Conservation (phyloP, 2,797 vertebrate species). For the Bradypus variegatus region DNA sequence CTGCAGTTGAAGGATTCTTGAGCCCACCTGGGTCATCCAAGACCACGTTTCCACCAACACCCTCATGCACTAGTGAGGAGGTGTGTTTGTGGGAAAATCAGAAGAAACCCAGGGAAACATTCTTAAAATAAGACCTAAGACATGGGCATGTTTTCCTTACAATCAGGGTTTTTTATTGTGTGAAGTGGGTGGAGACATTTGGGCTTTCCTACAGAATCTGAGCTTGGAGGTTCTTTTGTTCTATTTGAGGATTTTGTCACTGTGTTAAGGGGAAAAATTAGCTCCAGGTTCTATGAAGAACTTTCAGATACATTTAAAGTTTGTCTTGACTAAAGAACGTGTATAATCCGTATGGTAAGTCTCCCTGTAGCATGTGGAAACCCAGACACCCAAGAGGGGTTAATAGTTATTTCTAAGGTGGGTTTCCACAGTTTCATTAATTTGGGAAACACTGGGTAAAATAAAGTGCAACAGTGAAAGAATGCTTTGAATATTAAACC, state of each 20-base stretch:
- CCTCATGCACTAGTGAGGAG: neutral
- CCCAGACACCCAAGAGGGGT: no score
- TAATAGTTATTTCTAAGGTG: neutral
- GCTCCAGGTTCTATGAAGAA: neutral
- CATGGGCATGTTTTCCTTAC: fast-evolving
- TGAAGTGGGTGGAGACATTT: neutral
- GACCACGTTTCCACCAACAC: neutral
- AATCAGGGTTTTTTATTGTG: neutral
- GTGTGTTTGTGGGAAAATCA: no score
- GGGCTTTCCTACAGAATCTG: neutral
- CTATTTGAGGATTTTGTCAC: neutral
- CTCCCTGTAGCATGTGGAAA: neutral
- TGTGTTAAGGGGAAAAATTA: neutral
- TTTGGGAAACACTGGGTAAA: neutral
- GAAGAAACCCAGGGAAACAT: neutral
- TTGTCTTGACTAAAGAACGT: neutral
- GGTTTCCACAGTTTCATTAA: neutral
- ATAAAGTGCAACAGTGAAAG: neutral
- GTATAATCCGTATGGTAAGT: neutral
- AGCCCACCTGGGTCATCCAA: neutral
- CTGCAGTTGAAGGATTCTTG: no score
- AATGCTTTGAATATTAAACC: neutral
- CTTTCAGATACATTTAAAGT: neutral
- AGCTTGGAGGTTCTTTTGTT: neutral
- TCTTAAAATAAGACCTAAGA: neutral